These are phyloP conservation scores for Nephila pilipes DNA, from an alignment of 1,140 invertebrate genomes.

Conservation along the genomic window DNA sequence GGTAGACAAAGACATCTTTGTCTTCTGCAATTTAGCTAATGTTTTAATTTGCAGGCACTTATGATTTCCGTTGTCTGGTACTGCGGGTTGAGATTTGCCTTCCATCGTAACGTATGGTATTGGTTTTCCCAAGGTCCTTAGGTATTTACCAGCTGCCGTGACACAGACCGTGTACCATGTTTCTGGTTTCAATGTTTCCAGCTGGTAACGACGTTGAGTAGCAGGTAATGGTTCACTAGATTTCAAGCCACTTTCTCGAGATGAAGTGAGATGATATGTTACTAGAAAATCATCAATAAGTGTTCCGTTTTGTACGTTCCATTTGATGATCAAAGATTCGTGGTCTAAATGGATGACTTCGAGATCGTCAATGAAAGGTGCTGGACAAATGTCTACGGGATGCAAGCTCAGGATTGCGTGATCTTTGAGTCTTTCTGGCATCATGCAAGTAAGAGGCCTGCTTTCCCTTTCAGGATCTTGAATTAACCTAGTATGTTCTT, in stretches of 20 bases:
- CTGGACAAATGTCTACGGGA: slow-evolving; percentile 90
- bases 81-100: slow-evolving; percentile 65
- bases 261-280: slow-evolving; percentile 86
- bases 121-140: slow-evolving; percentile 77
- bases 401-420: slow-evolving; percentile 88
- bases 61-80: slow-evolving; percentile 76
- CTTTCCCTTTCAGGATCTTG: slow-evolving; percentile 73
- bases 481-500: slow-evolving; percentile 89
- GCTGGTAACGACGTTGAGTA: slow-evolving; percentile 86
- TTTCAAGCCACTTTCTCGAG: slow-evolving; percentile 83
- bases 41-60: slow-evolving; percentile 79
- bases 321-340: slow-evolving; percentile 91
- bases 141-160: slow-evolving; percentile 88
- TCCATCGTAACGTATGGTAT: slow-evolving; percentile 77
- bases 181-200: slow-evolving; percentile 88
- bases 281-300: slow-evolving; percentile 92
- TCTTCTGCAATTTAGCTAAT: slow-evolving; percentile 77
- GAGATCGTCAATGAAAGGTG: slow-evolving; percentile 89
- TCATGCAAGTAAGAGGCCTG: slow-evolving; percentile 86
- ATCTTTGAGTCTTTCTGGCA: slow-evolving; percentile 89
- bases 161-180: slow-evolving; percentile 92
- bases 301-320: slow-evolving; percentile 93
- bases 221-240: slow-evolving; percentile 83
- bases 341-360: slow-evolving; percentile 93
- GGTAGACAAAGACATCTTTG: slow-evolving; percentile 78